Evolutionary conservation across 2,113 vertebrate genomes (phyloP), one percentile per base, ranked within the genome.

Genomic region (Hiodon tergisus): DNA sequence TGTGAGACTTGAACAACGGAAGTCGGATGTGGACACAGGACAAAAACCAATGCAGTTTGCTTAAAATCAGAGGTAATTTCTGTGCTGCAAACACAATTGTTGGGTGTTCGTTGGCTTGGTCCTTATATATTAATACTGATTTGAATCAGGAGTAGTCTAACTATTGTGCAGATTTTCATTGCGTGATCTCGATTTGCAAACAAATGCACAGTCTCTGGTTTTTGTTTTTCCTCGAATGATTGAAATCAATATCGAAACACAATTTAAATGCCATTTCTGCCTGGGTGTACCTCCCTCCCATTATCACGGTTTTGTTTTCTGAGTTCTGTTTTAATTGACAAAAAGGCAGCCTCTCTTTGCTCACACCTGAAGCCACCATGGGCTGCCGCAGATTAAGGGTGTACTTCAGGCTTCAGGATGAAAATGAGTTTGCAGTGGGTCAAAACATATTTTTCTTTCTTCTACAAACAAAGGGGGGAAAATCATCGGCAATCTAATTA

Each of bases 171-270:
- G 54, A 73, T 73, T 65, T 47, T 66, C 72, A 67, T 9, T 9
- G 10, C 60, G 55, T 8, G 31, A 16, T 67, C 9, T 7, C 11
- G 67, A 74, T 67, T 54, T 67, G 63, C 62, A 74, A 67, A 55
- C 9, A 52, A 66, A 13, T 66, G 17, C 4, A 5, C 61, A 11
- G 67, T 69, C 7, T 16, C 53, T n/a, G 31, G 46, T 61, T 14
- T 72, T 51, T 16, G 55, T 69, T 51, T 6, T 47, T 16, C 3
- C 54, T 71, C 69, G 58, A 57, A 58, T 57, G 53, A 57, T 71
- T 57, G 53, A 71, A 71, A 71, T 71, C 17, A 71, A 70, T 31
- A 70, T 46, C 53, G 48, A 65, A 47, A 5, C 31, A 72, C 59
- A 51, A 60, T 7, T 50, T 17, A 62, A 62, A 62, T 73, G 3